These are phyloP conservation scores for Hydrocynus forskahlii DNA, from an alignment of 2,797 vertebrate genomes.

Conservation along the genomic window DNA sequence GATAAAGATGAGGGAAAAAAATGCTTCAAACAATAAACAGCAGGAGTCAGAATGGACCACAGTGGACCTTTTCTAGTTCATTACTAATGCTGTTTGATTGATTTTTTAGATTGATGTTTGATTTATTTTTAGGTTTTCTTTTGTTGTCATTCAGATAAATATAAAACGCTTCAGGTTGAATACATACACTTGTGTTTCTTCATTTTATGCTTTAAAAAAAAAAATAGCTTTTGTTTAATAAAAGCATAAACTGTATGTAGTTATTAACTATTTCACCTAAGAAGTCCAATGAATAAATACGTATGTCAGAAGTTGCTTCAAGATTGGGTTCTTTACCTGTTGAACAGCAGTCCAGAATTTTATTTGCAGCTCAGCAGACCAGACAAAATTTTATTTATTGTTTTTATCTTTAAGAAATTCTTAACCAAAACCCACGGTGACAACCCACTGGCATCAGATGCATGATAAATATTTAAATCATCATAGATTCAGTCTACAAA, in stretches of 20 bases:
- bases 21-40: not conserved
- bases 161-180: not conserved
- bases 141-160: too few relatives aligned
- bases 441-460: constrained; percentile 17
- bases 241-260: too few relatives aligned
- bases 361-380: not conserved
- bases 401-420: not conserved
- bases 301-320: not conserved
- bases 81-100: not conserved
- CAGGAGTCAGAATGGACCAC: not conserved
- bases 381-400: not conserved
- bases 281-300: too few relatives aligned
- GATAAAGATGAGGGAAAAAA: not conserved
- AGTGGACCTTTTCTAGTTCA: not conserved
- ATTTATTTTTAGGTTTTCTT: too few relatives aligned
- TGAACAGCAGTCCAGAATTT: not conserved
- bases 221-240: not conserved
- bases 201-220: too few relatives aligned
- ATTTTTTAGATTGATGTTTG: too few relatives aligned
- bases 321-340: not conserved
- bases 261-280: too few relatives aligned
- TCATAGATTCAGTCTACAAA: constrained; percentile 21
- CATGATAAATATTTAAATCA: constrained; percentile 36
- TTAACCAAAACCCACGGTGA: constrained; percentile 14
- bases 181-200: not conserved